Conservation (phyloP, 2,113 vertebrate species). For the Tragelaphus buxtoni region DNA sequence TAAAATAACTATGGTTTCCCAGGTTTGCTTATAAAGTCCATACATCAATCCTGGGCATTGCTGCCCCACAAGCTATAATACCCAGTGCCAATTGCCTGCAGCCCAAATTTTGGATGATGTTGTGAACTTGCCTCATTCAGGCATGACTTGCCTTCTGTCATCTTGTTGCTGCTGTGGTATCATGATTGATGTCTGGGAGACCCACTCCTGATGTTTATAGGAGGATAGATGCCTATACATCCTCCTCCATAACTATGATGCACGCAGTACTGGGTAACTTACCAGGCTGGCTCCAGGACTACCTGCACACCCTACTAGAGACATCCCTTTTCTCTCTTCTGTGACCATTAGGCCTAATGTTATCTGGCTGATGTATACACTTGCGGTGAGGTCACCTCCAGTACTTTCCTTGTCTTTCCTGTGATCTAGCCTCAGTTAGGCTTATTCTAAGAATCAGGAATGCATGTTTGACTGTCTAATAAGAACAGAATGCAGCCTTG, state of each 20-base stretch:
- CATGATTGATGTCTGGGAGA: background rate
- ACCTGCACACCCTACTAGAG: too few relatives aligned
- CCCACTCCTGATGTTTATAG: background rate
- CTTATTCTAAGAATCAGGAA: background rate
- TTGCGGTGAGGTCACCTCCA: background rate
- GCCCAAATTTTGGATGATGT: background rate
- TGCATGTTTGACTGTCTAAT: background rate
- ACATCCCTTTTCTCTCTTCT: too few relatives aligned
- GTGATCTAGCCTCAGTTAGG: background rate
- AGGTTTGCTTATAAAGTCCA: background rate
- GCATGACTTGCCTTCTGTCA: background rate
- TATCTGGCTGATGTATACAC: background rate
- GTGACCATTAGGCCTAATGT: background rate
- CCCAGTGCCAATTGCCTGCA: background rate
- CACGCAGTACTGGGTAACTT: accelerated
- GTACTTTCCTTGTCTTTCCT: background rate
- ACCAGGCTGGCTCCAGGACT: background rate
- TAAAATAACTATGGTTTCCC: background rate
- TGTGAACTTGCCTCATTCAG: background rate
- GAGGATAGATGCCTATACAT: accelerated
- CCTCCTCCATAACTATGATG: background rate
- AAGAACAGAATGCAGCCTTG: background rate
- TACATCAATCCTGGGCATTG: background rate
- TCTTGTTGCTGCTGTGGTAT: background rate
- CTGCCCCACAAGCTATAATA: background rate